Conservation (phyloP, 2,888 invertebrate species). For the Keiferia lycopersicella region DNA sequence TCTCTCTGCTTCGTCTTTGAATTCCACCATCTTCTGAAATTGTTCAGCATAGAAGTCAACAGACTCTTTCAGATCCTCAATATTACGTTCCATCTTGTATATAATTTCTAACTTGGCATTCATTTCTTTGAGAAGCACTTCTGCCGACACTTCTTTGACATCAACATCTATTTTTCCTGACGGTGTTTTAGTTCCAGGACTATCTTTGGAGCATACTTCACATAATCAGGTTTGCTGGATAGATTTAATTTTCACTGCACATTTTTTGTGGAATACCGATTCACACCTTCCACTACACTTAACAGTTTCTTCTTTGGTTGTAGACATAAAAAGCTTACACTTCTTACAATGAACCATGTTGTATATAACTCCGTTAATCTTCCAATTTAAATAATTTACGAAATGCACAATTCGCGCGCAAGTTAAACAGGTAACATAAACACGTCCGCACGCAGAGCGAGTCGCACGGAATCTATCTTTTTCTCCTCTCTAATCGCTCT, state of each 20-base stretch:
- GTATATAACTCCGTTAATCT: no score
- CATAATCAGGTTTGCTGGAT: not conserved
- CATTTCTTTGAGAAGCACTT: not conserved
- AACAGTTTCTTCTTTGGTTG: not conserved
- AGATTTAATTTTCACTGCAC: not conserved
- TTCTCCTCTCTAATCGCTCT: no score
- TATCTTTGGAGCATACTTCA: not conserved
- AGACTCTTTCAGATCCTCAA: not conserved
- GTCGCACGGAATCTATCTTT: no score
- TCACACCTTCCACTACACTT: slow-evolving; percentile 26
- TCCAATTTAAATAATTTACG: no score
- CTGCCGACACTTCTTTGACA: no score
- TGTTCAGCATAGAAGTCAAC: slow-evolving; percentile 7
- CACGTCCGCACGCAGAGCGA: no score
- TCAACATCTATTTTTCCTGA: no score
- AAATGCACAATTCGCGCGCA: no score
- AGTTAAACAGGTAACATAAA: no score
- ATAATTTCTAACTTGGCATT: slow-evolving; percentile 1
- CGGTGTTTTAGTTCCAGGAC: no score
- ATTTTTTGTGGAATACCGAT: slow-evolving; percentile 26
- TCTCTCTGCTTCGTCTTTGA: slow-evolving; percentile 4
- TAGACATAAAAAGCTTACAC: slow-evolving; percentile 1
- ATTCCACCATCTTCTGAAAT: not conserved
- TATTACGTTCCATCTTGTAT: slow-evolving; percentile 5
- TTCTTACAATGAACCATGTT: slow-evolving; percentile 12